These are phyloP conservation scores for Diadumene lineata DNA, from an alignment of 92 coral and sea anemone genomes.

Conservation along the genomic window DNA sequence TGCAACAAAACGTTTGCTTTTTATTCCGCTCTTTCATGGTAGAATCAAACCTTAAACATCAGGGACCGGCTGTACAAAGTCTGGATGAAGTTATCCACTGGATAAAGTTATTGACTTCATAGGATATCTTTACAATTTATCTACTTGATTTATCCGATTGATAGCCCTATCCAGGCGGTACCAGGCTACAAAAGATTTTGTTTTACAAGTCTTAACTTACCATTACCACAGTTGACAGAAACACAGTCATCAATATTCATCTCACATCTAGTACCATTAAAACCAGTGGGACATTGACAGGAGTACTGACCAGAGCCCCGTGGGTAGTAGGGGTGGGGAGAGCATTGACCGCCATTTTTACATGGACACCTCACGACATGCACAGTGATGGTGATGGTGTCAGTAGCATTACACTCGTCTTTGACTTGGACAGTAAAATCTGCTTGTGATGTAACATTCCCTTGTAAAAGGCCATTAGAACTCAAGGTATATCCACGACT, in stretches of 20 bases:
- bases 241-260: constrained; percentile 22
- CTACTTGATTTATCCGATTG: too few relatives aligned
- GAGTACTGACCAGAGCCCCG: constrained; percentile 30
- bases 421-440: constrained; percentile 53
- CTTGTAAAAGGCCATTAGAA: constrained; percentile 36
- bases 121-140: too few relatives aligned
- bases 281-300: constrained; percentile 27
- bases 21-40: too few relatives aligned
- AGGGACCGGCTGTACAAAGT: too few relatives aligned
- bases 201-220: too few relatives aligned
- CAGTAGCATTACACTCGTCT: constrained; percentile 62
- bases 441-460: constrained; percentile 32
- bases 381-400: constrained; percentile 35
- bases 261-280: constrained; percentile 19
- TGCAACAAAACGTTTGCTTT: too few relatives aligned
- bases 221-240: constrained; percentile 22
- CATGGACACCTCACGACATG: constrained; percentile 42
- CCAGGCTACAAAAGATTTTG: too few relatives aligned
- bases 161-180: too few relatives aligned
- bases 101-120: too few relatives aligned
- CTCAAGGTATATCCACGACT: constrained; percentile 27
- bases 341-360: constrained; percentile 39
- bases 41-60: too few relatives aligned
- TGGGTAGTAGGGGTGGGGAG: constrained; percentile 33
- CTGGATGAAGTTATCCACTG: too few relatives aligned